Base-by-base conservation (phyloP, 2,888 invertebrate species). In the Chloromyia formosa region DNA sequence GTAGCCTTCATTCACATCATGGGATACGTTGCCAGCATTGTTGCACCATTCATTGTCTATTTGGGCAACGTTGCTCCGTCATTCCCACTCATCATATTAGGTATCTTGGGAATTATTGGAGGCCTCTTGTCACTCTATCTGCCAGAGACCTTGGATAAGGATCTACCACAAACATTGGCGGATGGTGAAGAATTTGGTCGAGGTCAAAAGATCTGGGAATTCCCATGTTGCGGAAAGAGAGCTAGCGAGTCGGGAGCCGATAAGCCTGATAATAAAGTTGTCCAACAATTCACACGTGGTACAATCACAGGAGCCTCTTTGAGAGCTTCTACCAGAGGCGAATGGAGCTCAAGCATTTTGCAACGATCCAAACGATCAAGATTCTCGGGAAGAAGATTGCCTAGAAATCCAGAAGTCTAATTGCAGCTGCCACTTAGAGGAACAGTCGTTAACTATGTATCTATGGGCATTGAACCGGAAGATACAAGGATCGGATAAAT, bases 141-240 rank as follows among this genome's bases (percentile, higher is more conserved):
- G 1, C 95, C 95, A 0, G 95, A 96, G 86, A 95, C 95, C 0
- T 88, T 95, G 80, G 93, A 93, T 82, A 92, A 92, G 61, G 94
- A 94, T 80, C 87, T 96, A 83, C 95, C 95, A 0, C 95, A 95
- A 83, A 94, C 94, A 0, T 85, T 96, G 9, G 90, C 90, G 77
- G 95, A 96, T 82, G 95, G 95, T 12, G 95, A 95, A 86, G 89
- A 92, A 80, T 95, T 95, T 80, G 95, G 95, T 1, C 88, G 88
- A 75, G 89, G 92, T 75, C 95, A 95, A 84, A 89, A 87, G 78
- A 90, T 95, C 80, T 93, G 93, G 90, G 94, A 95, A 78, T 92
- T 91, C 80, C 95, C 94, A 53, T 94, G 93, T 80, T 87, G 90
- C 79, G 88, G 89, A 45, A 91, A 90, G 90, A 92, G 84, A 84